A percentile compares a stretch with the other conserved stretches of the same genome.
Conservation (phyloP, 2,113 vertebrate species). For the Nesospiza acunhae region DNA sequence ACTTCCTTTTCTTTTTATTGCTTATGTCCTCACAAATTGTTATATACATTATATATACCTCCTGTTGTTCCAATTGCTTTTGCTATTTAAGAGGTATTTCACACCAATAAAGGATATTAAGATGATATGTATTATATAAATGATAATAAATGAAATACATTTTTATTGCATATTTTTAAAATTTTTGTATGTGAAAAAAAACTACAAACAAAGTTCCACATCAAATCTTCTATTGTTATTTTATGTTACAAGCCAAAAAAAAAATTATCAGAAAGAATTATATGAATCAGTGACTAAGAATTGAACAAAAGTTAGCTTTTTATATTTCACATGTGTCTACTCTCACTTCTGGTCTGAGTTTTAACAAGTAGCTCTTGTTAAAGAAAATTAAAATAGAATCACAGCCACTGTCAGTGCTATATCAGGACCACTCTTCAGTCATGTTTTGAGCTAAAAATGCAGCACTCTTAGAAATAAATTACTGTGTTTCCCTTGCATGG, state of each 20-base stretch:
- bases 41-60: neutral
- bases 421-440: neutral
- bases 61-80: neutral
- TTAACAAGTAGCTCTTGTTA: neutral
- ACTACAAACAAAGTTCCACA: neutral
- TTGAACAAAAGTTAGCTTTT: neutral
- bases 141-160: neutral
- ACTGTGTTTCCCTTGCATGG: neutral
- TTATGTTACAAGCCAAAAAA: neutral
- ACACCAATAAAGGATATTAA: neutral
- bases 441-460: neutral
- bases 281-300: neutral
- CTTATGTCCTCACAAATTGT: neutral
- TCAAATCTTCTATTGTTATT: neutral
- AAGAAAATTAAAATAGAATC: neutral
- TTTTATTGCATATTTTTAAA: neutral
- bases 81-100: conserved; percentile 33
- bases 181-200: neutral
- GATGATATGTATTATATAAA: neutral
- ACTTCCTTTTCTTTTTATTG: neutral
- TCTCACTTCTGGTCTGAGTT: neutral
- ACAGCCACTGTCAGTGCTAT: neutral
- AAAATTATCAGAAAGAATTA: neutral
- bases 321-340: neutral
- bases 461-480: neutral